These are phyloP conservation scores for Hemibates koningsi DNA, from an alignment of 2,113 vertebrate species.

Conservation along the genomic window DNA sequence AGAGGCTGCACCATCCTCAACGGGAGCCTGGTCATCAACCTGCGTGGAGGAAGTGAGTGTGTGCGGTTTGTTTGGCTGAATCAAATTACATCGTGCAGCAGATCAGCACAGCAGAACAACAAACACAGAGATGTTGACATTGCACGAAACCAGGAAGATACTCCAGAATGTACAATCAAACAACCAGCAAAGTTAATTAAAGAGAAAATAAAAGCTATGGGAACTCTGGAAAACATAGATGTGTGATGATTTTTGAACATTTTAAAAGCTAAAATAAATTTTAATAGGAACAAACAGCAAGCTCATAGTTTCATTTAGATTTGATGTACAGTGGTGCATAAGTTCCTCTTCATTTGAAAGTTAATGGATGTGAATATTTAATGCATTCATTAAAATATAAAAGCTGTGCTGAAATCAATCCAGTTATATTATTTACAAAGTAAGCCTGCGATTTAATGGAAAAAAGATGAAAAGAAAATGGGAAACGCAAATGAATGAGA, in stretches of 20 bases:
- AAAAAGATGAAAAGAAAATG: neutral
- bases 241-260: neutral
- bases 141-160: neutral
- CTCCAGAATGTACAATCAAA: neutral
- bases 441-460: neutral
- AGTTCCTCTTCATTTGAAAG: neutral
- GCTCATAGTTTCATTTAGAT: neutral
- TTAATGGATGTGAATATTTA: neutral
- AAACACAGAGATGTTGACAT: neutral
- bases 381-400: neutral
- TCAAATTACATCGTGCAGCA: neutral
- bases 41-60: conserved; percentile 91
- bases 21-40: conserved; percentile 90
- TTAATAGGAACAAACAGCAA: neutral
- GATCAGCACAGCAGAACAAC: neutral
- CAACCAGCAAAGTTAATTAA: neutral
- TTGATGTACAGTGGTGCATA: neutral
- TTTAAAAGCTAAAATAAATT: neutral
- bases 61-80: neutral
- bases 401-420: neutral
- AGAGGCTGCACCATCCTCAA: conserved; percentile 90
- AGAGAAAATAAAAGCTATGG: neutral
- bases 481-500: neutral
- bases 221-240: neutral
- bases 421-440: neutral